A percentile compares a stretch with the other conserved stretches of the same genome.
Conservation (phyloP, 2,888 invertebrate species). For the Plebejus melissa region DNA sequence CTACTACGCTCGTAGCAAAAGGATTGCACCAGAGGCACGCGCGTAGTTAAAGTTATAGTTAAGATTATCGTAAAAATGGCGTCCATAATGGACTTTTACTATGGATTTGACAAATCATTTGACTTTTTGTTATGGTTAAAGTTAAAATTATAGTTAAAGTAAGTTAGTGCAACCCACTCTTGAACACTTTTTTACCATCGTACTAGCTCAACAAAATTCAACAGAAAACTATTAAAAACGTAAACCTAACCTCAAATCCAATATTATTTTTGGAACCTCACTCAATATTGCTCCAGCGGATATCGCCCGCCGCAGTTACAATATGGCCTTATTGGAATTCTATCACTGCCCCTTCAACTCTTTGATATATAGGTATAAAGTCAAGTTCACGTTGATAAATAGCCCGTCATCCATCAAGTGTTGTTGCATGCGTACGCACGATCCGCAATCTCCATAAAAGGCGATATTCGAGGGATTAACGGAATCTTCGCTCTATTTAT, state of each 20-base stretch:
- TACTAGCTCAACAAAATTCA: neutral
- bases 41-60: no score
- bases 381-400: conserved; percentile 29
- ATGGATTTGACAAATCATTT: no score
- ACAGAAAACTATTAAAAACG: neutral
- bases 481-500: conserved; percentile 20
- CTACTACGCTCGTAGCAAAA: neutral
- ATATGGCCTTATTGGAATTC: conserved; percentile 26
- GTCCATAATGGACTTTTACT: no score
- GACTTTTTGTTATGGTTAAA: no score
- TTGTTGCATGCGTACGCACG: conserved; percentile 31
- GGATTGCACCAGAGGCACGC: no score
- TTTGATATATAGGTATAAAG: conserved; percentile 27
- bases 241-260: neutral
- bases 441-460: conserved; percentile 28
- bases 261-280: conserved; percentile 1
- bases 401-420: conserved; percentile 31
- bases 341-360: conserved; percentile 28
- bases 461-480: conserved; percentile 29
- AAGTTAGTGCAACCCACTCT: no score
- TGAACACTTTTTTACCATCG: neutral
- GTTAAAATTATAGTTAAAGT: no score
- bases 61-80: no score
- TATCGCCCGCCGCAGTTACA: conserved; percentile 15
- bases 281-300: conserved; percentile 16